Conservation (phyloP, 2,797 vertebrate species). For the Acanthiza pusilla region DNA sequence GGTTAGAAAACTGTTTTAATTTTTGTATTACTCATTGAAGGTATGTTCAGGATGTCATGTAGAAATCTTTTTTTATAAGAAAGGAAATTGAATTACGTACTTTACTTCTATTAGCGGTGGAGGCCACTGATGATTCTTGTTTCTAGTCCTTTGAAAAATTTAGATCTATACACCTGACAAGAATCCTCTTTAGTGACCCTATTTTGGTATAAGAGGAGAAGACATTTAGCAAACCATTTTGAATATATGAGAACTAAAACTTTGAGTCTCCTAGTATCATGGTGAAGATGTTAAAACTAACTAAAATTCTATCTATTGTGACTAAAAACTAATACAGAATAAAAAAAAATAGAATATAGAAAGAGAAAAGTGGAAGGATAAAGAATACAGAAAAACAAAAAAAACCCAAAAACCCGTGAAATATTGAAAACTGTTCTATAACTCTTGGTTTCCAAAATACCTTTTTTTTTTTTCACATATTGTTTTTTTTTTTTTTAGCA, state of each 20-base stretch:
- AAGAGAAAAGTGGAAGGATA: neutral
- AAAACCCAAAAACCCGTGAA: fast-evolving
- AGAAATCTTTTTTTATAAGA: neutral
- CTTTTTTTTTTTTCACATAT: neutral
- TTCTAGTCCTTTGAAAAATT: neutral
- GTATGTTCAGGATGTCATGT: neutral
- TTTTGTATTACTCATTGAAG: neutral
- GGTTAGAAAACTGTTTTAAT: neutral
- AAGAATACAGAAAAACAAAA: neutral
- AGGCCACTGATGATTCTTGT: neutral
- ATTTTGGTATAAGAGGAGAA: neutral
- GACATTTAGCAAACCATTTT: neutral
- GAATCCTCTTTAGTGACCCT: neutral
- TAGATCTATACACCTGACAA: neutral
- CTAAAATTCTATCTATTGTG: neutral
- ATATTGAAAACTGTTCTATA: neutral
- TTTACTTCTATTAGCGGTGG: neutral
- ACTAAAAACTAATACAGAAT: neutral
- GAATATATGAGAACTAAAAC: neutral
- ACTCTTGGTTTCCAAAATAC: neutral
- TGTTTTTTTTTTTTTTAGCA: neutral
- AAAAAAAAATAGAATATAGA: neutral
- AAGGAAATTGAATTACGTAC: neutral
- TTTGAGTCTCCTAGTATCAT: neutral
- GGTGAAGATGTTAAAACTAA: neutral